A percentile compares a stretch with the other conserved stretches of the same genome.
phyloP scores from a whole-genome alignment of 2,113 vertebrate species.

The Poeciliopsis retropinna region DNA sequence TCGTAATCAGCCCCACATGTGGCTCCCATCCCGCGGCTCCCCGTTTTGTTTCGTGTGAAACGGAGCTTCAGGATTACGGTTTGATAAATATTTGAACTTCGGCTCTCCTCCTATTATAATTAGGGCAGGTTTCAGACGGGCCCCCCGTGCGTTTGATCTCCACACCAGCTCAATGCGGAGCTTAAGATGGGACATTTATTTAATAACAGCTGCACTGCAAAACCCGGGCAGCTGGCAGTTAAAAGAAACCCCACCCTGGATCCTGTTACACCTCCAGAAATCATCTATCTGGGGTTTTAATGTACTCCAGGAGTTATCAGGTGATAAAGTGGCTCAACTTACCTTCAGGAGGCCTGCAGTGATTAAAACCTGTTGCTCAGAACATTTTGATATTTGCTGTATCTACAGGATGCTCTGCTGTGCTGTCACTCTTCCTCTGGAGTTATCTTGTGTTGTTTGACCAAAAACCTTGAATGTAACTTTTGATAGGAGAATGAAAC shows the following conservation, averaged over 20 bases:
- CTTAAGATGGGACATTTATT: slow-evolving; percentile 66
- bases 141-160: slow-evolving; percentile 59
- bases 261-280: slow-evolving; percentile 57
- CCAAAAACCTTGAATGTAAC: not conserved
- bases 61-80: slow-evolving; percentile 58
- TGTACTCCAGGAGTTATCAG: slow-evolving; percentile 52
- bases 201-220: slow-evolving; percentile 68
- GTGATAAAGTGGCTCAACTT: slow-evolving; percentile 39
- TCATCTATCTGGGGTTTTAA: slow-evolving; percentile 57
- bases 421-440: not conserved
- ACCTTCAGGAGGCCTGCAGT: not conserved
- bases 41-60: slow-evolving; percentile 41
- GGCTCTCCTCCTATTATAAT: slow-evolving; percentile 59
- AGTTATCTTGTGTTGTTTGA: not conserved
- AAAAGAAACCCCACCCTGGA: slow-evolving; percentile 54
- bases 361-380: slow-evolving; percentile 1
- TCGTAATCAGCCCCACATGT: slow-evolving; percentile 70
- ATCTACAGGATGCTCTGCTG: not conserved
- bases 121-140: slow-evolving; percentile 58
- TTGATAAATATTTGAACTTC: slow-evolving; percentile 68
- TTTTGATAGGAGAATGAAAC: not conserved
- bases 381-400: slow-evolving; percentile 34
- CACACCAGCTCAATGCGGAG: slow-evolving; percentile 40
- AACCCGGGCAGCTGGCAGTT: slow-evolving; percentile 70
- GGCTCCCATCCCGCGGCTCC: slow-evolving; percentile 41